These are phyloP conservation scores for Alauda arvensis DNA, from an alignment of 2,797 vertebrate genomes.

Conservation along the genomic window DNA sequence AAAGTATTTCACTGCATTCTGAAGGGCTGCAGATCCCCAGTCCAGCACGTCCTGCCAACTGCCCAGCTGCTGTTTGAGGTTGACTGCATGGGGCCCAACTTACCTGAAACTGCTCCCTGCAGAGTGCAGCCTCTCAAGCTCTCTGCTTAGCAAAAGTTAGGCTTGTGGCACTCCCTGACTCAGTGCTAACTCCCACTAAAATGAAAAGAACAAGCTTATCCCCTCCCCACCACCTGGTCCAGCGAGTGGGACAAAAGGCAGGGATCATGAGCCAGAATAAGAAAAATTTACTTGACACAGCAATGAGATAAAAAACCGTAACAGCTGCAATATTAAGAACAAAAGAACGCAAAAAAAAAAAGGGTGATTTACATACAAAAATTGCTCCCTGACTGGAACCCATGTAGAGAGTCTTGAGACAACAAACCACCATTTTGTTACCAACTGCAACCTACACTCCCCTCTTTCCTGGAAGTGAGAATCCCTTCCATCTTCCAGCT, in stretches of 20 bases:
- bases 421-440: not conserved
- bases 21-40: not conserved
- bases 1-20: not conserved
- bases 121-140: fast-evolving
- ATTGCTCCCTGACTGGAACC: not conserved
- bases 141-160: not conserved
- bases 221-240: too few species aligned
- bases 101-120: not conserved
- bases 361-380: not conserved
- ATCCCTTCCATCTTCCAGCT: fast-evolving
- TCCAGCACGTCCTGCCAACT: not conserved
- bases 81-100: fast-evolving
- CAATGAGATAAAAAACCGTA: not conserved
- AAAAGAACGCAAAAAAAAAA: not conserved
- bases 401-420: fast-evolving
- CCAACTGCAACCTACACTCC: fast-evolving
- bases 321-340: not conserved
- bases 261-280: not conserved
- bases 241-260: not conserved
- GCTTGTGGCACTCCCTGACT: not conserved
- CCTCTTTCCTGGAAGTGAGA: not conserved
- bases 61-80: not conserved
- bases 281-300: not conserved
- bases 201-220: not conserved
- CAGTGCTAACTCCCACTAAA: not conserved